Conservation (phyloP, 2,888 invertebrate species). For the Ennomos fuscantarius region DNA sequence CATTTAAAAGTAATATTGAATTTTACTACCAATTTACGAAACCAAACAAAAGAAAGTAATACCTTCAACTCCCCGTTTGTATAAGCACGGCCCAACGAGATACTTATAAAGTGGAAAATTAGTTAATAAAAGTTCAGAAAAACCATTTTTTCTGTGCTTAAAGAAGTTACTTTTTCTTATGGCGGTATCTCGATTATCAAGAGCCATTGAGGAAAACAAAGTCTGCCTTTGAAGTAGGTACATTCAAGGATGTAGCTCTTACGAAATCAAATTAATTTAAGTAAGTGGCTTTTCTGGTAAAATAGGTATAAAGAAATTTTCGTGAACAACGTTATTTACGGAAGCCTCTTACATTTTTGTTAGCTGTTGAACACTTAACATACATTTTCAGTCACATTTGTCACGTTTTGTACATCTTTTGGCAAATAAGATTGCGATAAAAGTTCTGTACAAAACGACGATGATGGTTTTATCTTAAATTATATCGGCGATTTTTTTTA, state of each 20-base stretch:
- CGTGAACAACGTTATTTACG: conserved; percentile 24
- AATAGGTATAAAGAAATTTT: conserved; percentile 33
- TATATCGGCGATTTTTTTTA: too few relatives aligned
- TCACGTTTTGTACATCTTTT: not conserved
- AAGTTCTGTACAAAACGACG: too few relatives aligned
- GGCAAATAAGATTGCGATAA: too few relatives aligned
- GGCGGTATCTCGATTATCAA: conserved; percentile 51
- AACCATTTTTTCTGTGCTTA: conserved; percentile 43
- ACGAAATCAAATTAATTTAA: conserved; percentile 50
- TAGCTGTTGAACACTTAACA: conserved; percentile 13
- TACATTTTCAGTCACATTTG: conserved; percentile 10
- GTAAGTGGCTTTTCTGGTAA: conserved; percentile 43
- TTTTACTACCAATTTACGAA: conserved; percentile 14
- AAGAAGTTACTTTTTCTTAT: conserved; percentile 36
- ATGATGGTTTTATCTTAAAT: too few relatives aligned
- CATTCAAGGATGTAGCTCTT: conserved; percentile 41
- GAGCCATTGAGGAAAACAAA: conserved; percentile 50
- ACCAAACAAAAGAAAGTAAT: not conserved
- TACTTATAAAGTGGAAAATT: conserved; percentile 46
- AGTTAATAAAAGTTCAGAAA: conserved; percentile 49
- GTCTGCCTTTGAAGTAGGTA: conserved; percentile 44
- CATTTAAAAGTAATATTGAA: not conserved
- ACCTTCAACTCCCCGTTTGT: conserved; percentile 28
- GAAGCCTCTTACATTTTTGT: conserved; percentile 23
- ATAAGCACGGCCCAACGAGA: conserved; percentile 25